Evolutionary conservation across 2,113 vertebrate species (phyloP).

Genomic region (Tichodroma muraria): DNA sequence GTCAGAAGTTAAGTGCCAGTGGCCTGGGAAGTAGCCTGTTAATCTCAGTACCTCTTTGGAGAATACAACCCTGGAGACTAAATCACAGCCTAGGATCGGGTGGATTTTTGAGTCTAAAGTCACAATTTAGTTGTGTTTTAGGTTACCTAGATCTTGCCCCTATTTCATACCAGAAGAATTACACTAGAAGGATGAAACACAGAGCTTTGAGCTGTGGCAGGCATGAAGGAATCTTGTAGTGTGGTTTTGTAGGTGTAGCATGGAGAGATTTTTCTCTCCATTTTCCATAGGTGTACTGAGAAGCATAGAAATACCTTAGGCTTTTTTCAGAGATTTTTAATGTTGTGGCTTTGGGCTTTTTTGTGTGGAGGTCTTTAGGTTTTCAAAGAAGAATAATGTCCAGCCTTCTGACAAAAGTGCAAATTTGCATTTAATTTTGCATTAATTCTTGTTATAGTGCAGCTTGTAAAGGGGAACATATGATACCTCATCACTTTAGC

Average conservation of each 20-base stretch:
- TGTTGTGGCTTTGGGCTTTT: neutral
- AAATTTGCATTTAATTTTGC: too few species aligned
- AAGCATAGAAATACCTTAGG: neutral
- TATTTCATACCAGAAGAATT: neutral
- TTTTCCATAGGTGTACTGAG: neutral
- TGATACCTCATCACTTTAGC: neutral
- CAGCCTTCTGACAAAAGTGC: neutral
- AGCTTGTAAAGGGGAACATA: neutral
- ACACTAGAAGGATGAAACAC: neutral
- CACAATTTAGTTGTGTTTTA: neutral
- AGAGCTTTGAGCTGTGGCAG: neutral
- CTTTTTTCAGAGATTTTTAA: neutral
- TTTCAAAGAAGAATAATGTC: neutral
- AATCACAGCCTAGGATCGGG: neutral
- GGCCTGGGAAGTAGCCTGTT: neutral
- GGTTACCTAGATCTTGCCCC: neutral
- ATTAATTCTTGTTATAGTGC: neutral
- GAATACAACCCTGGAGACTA: neutral
- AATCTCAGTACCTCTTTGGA: neutral
- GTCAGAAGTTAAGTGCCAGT: neutral
- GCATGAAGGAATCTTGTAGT: neutral
- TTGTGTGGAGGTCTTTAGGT: neutral
- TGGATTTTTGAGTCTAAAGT: neutral
- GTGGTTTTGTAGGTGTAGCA: neutral
- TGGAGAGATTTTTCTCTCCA: neutral